These are phyloP conservation scores for Enteromius argenteus DNA, from an alignment of 2,797 vertebrate genomes.

Conservation along the genomic window DNA sequence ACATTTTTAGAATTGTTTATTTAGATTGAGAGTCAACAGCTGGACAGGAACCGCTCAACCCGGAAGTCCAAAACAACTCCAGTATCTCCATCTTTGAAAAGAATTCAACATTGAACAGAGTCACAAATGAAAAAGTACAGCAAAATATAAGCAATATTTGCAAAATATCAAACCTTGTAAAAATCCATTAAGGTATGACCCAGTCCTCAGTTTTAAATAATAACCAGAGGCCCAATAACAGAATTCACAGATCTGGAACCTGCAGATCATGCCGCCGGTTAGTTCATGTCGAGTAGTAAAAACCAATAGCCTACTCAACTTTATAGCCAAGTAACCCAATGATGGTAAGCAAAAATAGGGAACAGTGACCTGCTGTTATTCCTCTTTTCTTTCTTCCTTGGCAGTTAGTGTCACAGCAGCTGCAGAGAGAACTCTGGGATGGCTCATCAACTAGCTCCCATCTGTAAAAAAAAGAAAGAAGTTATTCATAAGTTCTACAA, in stretches of 20 bases:
- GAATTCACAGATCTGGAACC: slow-evolving; percentile 6
- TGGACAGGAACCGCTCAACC: not conserved
- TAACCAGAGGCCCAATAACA: slow-evolving; percentile 70
- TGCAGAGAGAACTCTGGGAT: slow-evolving; percentile 67
- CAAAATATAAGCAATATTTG: not conserved
- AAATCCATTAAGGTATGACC: not conserved
- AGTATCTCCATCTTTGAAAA: slow-evolving; percentile 8
- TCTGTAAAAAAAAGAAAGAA: slow-evolving; percentile 53
- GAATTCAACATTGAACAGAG: not conserved
- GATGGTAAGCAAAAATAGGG: not conserved
- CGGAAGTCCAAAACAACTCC: not conserved
- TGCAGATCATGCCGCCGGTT: not conserved
- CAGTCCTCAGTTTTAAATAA: slow-evolving; percentile 56
- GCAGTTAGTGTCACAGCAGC: slow-evolving; percentile 77
- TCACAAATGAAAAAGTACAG: too few relatives aligned
- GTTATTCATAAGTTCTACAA: not conserved
- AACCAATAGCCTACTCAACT: too few relatives aligned
- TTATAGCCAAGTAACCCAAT: not conserved
- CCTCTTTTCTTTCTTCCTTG: slow-evolving; percentile 64
- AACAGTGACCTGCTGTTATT: not conserved
- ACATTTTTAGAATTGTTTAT: not conserved
- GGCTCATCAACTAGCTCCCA: slow-evolving; percentile 78
- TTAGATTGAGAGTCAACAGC: not conserved
- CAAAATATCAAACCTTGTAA: slow-evolving; percentile 24
- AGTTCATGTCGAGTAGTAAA: not conserved